A percentile compares a stretch with the other conserved stretches of the same genome.
These are phyloP conservation scores for Ageneiosus marmoratus DNA, from an alignment of 2,113 vertebrate species.

Conservation along the genomic window DNA sequence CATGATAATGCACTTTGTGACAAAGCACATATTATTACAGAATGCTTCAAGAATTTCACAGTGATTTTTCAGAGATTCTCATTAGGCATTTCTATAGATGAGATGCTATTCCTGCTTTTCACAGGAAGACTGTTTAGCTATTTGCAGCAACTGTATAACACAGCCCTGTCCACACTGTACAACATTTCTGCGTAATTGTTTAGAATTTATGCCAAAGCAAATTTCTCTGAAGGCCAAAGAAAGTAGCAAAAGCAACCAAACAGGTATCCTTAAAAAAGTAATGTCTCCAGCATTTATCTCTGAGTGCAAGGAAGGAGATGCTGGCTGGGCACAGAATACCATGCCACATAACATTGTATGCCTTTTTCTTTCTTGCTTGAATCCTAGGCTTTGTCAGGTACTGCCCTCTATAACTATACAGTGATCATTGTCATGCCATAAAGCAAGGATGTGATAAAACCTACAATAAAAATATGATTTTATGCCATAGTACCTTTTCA, in stretches of 20 bases:
- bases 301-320: background rate
- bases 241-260: background rate
- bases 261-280: background rate
- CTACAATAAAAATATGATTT: background rate
- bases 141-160: background rate
- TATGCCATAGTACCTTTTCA: background rate
- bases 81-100: background rate
- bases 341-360: too few species aligned
- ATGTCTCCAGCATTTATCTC: background rate
- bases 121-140: background rate
- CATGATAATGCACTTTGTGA: background rate
- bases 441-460: background rate
- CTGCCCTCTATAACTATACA: background rate
- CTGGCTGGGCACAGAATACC: background rate
- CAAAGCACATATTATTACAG: background rate
- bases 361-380: background rate
- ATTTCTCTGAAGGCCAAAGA: background rate
- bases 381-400: background rate
- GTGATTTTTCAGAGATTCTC: background rate
- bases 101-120: background rate
- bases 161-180: background rate
- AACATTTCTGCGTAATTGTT: too few species aligned
- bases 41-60: background rate
- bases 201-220: background rate
- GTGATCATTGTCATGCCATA: background rate